Conservation (phyloP, 2,113 vertebrate genomes). For the Archocentrus centrarchus region DNA sequence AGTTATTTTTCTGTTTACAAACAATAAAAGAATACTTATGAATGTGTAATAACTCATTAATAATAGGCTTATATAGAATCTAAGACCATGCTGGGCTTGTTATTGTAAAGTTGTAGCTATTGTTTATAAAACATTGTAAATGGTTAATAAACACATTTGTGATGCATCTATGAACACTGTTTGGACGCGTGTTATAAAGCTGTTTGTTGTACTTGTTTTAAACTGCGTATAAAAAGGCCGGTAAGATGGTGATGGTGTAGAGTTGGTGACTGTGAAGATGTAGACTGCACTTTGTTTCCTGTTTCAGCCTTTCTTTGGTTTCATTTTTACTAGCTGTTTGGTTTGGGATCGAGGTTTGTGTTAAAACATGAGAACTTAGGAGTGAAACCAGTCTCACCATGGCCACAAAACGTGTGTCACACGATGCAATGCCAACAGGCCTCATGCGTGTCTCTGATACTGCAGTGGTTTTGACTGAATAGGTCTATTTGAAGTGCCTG, state of each 20-base stretch:
- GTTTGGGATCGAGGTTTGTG: background rate
- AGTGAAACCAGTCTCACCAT: background rate
- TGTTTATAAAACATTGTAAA: too few species aligned
- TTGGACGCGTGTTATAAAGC: too few species aligned
- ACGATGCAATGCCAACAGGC: background rate
- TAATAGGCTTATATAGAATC: too few species aligned
- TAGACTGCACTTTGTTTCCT: background rate
- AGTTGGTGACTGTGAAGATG: rapidly evolving
- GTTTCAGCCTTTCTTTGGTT: background rate
- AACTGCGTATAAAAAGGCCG: background rate
- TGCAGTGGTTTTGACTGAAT: background rate
- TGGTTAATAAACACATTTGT: too few species aligned
- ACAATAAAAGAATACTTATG: too few species aligned
- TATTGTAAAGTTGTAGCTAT: too few species aligned
- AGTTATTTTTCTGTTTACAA: too few species aligned
- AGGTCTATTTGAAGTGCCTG: background rate
- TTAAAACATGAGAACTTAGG: background rate
- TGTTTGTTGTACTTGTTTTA: background rate
- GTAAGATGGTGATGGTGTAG: background rate
- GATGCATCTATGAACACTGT: too few species aligned
- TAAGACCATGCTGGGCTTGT: too few species aligned
- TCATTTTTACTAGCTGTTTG: background rate
- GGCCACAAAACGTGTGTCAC: too few species aligned
- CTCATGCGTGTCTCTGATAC: background rate
- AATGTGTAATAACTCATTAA: too few species aligned